A percentile compares a stretch with the other conserved stretches of the same genome.
These are phyloP conservation scores for Hartigia nigra DNA, from an alignment of 2,888 invertebrate genomes.

Conservation along the genomic window DNA sequence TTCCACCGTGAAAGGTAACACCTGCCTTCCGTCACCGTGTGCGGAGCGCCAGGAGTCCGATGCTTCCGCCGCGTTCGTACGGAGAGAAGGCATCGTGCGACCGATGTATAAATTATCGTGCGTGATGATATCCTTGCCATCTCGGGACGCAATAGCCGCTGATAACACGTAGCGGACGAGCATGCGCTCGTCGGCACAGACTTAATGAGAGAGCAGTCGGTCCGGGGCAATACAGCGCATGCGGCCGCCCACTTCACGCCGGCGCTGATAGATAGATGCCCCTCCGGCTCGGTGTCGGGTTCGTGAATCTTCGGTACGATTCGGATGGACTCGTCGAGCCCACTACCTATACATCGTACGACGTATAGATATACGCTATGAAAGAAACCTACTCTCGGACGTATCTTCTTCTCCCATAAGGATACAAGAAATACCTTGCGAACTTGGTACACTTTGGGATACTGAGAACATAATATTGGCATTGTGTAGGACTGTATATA, in stretches of 20 bases:
- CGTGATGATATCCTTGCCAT: background rate
- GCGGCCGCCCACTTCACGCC: constrained; percentile 66
- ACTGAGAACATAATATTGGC: background rate
- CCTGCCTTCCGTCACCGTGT: constrained; percentile 22
- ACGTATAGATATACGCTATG: background rate
- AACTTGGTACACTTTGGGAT: background rate
- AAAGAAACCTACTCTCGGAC: background rate
- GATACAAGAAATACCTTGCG: background rate
- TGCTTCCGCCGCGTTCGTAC: constrained; percentile 24
- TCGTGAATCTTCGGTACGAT: constrained; percentile 9
- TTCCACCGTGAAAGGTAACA: background rate
- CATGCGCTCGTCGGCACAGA: constrained; percentile 50
- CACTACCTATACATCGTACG: background rate
- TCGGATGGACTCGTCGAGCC: background rate
- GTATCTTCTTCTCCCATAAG: background rate
- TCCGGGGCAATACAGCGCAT: constrained; percentile 63
- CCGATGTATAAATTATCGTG: background rate
- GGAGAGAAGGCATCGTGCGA: background rate
- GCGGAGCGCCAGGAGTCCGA: constrained; percentile 38
- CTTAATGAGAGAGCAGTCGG: constrained; percentile 66
- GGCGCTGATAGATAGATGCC: constrained; percentile 66
- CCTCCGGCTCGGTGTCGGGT: constrained; percentile 52
- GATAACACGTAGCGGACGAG: constrained; percentile 40
- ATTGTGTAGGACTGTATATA: background rate
- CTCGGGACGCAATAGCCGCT: constrained; percentile 32